These are phyloP conservation scores for Tricholauxania praeusta DNA, from an alignment of 2,888 invertebrate genomes.

Conservation along the genomic window DNA sequence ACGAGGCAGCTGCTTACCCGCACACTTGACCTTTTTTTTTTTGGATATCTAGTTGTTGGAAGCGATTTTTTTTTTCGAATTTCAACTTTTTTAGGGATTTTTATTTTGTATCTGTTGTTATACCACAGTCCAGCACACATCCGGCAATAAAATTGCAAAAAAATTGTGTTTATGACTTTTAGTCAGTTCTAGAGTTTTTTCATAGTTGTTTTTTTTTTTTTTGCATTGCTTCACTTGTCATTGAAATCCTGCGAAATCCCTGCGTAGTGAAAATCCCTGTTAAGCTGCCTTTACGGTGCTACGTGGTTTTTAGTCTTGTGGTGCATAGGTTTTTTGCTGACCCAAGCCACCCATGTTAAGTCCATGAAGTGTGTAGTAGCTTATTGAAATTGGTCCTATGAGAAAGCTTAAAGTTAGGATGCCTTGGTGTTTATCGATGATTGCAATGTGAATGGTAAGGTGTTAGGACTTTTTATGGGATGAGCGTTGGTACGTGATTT, in stretches of 20 bases:
- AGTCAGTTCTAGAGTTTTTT: conserved; percentile 3
- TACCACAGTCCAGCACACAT: background rate
- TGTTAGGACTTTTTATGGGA: too few relatives aligned
- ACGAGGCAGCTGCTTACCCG: conserved; percentile 10
- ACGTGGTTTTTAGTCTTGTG: conserved; percentile 18
- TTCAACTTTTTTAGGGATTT: conserved; percentile 4
- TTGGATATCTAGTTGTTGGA: too few relatives aligned
- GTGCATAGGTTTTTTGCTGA: background rate
- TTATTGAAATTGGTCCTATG: conserved; percentile 23
- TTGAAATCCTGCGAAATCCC: conserved; percentile 15
- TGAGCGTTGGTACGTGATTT: too few relatives aligned
- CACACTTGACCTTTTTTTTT: conserved; percentile 26
- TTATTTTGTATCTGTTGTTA: background rate
- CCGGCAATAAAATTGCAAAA: conserved; percentile 22
- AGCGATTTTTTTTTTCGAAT: background rate
- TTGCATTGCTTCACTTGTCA: conserved; percentile 11
- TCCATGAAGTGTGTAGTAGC: conserved; percentile 8
- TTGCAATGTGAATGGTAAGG: too few relatives aligned
- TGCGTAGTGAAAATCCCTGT: conserved; percentile 19
- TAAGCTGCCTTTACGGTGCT: conserved; percentile 27
- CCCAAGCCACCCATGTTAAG: background rate
- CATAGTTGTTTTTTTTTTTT: background rate
- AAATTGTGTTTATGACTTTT: conserved; percentile 31
- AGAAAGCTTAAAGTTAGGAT: conserved; percentile 17
- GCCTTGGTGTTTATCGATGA: too few relatives aligned